Evolutionary conservation across 2,113 vertebrate species (phyloP).

Genomic region (Ictalurus punctatus): DNA sequence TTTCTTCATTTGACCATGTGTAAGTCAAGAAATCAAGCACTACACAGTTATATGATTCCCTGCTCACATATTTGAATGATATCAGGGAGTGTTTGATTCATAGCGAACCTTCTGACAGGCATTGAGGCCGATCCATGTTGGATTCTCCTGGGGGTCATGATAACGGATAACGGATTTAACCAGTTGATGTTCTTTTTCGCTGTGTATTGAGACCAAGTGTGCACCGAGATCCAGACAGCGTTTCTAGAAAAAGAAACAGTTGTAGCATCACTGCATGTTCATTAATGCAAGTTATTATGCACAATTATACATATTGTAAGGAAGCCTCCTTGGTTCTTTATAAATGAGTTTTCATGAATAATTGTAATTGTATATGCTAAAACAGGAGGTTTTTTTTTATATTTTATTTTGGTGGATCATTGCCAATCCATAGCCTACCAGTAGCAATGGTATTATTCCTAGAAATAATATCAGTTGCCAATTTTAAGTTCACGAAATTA

Average conservation of each 20-base stretch:
- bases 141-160: neutral
- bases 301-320: no score
- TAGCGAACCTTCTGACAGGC: conserved; percentile 12
- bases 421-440: no score
- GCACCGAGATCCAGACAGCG: neutral
- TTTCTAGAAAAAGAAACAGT: neutral
- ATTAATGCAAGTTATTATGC: no score
- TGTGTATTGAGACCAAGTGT: conserved; percentile 26
- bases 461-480: no score
- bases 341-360: neutral
- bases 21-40: neutral
- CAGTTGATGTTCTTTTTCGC: conserved; percentile 11
- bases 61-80: neutral
- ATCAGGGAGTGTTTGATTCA: no score
- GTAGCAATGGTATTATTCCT: no score
- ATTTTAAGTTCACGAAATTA: no score
- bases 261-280: neutral
- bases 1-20: no score
- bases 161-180: conserved; percentile 4
- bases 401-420: no score
- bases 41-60: neutral
- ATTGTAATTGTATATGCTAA: neutral
- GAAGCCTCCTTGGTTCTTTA: neutral
- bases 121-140: conserved; percentile 9
- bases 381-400: no score